Base-by-base conservation (phyloP, 1,140 invertebrate species). In the Pseudomyrmex gracilis region DNA sequence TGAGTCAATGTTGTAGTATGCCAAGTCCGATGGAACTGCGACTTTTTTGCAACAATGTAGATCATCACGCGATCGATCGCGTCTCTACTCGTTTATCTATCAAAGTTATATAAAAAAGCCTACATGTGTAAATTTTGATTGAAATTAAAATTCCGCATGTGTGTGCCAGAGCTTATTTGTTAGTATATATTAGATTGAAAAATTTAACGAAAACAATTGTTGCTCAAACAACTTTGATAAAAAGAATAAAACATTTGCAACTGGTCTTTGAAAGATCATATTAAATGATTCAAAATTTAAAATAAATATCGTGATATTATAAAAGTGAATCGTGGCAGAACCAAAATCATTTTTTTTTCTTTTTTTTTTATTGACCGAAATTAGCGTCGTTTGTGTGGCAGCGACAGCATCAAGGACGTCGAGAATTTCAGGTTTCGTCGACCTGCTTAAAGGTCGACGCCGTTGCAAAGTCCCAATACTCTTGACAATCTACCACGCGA, bases 371-470 rank as follows among this genome's bases (percentile, higher is more conserved):
- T 77, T 66, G 22, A 4, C 53, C 43, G 43, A 80, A 80, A 80
- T 80, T 80, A 70, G 53, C 66, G 15, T 22, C 57, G 58, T 61
- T 13, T 22, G 64, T 57, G 53, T 55, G 24, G 61, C 60, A 82
- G 66, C 77, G 53, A 53, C 24, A 57, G 47, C 77, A 49, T 55
- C 83, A 85, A 85, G 83, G 83, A 85, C 83, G 63, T 51, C 77
- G 61, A 82, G 83, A 82, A 85, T 85, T 85, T 85, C 83, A 85
- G 68, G 83, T 85, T 82, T 78, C 64, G 68, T 82, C 83, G 83
- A 85, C 83, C 83, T 77, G 83, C 63, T 85, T 85, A 82, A 85
- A 85, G 83, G 77, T 77, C 83, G 82, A 85, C 77, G 83, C 73
- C 83, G 60, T 73, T 60, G 57, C 60, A 84, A 67, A 45, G 63